phyloP scores from a whole-genome alignment of 2,888 invertebrate genomes.

The Euzetes globulus region DNA sequence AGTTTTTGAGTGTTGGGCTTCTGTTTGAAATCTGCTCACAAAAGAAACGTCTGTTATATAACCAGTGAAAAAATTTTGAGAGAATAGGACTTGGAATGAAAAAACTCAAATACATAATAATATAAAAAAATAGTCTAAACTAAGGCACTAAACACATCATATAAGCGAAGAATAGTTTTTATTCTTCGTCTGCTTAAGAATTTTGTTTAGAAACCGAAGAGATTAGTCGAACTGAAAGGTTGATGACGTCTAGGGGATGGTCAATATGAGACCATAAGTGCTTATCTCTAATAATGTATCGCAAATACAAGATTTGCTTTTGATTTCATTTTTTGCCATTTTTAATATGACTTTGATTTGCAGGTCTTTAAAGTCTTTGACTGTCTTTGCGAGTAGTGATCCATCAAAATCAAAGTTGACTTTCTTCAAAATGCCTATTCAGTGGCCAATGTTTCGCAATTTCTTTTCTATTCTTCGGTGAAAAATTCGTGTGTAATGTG shows the following conservation, averaged over 20 bases:
- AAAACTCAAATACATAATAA: no score
- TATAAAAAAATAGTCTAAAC: background rate
- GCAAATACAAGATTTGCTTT: background rate
- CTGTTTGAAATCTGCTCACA: background rate
- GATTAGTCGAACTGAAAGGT: background rate
- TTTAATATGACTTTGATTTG: background rate
- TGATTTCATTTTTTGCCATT: background rate
- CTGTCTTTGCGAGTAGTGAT: no score
- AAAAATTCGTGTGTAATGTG: background rate
- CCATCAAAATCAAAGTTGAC: constrained; percentile 13
- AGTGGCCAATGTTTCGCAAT: background rate
- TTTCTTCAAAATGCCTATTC: constrained; percentile 9
- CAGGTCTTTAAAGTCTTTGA: background rate
- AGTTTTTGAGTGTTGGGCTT: no score
- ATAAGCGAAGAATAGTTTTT: background rate
- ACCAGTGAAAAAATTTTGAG: background rate
- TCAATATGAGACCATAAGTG: constrained; percentile 2
- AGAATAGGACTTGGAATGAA: no score
- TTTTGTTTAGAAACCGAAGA: background rate
- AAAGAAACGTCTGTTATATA: background rate
- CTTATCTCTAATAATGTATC: background rate
- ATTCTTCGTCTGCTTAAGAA: no score
- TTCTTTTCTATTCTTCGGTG: background rate
- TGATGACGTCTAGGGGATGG: constrained; percentile 9
- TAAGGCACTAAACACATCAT: constrained; percentile 2